phyloP scores from a whole-genome alignment of 2,888 invertebrate species.

The Ctenicera cuprea region DNA sequence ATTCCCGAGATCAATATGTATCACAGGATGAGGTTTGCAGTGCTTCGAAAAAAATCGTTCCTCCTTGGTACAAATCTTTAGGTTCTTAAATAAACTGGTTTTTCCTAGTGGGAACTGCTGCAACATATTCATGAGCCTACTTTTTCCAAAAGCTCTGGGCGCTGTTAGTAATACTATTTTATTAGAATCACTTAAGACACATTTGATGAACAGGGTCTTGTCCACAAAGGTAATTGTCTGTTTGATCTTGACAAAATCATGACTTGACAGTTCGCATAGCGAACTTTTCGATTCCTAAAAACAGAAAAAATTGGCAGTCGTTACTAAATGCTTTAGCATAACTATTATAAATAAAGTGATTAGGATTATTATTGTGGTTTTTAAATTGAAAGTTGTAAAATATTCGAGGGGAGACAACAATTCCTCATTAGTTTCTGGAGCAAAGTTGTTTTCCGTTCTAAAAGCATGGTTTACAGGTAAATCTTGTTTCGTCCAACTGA shows the following conservation, averaged over 20 bases:
- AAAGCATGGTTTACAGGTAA: too few relatives aligned
- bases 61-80: constrained; percentile 50
- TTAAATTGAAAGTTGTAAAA: constrained; percentile 33
- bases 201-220: constrained; percentile 40
- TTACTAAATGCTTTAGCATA: constrained; percentile 25
- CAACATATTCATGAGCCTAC: constrained; percentile 52
- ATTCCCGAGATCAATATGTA: constrained; percentile 50
- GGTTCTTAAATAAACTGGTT: constrained; percentile 50
- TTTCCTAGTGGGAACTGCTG: constrained; percentile 51
- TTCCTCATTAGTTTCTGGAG: too few relatives aligned
- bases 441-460: constrained; percentile 26
- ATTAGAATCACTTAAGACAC: constrained; percentile 39
- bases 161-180: constrained; percentile 50
- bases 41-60: constrained; percentile 50
- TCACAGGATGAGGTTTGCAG: constrained; percentile 53
- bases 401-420: background rate
- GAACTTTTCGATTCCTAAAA: constrained; percentile 2
- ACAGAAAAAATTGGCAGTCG: too few relatives aligned
- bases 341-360: constrained; percentile 29
- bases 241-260: constrained; percentile 27
- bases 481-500: too few relatives aligned
- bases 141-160: constrained; percentile 51
- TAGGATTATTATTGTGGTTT: constrained; percentile 19
- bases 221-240: constrained; percentile 22
- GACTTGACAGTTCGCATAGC: constrained; percentile 28